These are phyloP conservation scores for Stictonetta naevosa DNA, from an alignment of 2,113 vertebrate species.

Conservation along the genomic window DNA sequence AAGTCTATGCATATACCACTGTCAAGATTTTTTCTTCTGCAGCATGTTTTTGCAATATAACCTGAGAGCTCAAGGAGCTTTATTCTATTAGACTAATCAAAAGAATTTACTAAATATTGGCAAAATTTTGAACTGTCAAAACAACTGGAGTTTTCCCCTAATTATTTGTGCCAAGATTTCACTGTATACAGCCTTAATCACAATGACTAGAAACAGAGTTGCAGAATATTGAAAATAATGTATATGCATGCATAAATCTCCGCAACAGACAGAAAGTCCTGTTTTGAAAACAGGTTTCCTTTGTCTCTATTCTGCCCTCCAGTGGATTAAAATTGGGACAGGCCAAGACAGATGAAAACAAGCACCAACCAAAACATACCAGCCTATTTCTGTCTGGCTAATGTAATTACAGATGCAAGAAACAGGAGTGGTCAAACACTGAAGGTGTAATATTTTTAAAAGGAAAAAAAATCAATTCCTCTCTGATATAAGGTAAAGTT, in stretches of 20 bases:
- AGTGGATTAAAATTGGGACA: slow-evolving; percentile 3
- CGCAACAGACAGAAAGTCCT: not conserved
- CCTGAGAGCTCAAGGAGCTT: not conserved
- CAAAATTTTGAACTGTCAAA: not conserved
- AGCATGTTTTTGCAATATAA: not conserved
- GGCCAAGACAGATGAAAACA: not conserved
- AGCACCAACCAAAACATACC: not conserved
- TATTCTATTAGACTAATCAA: not conserved
- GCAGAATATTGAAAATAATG: not conserved
- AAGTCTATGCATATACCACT: not conserved
- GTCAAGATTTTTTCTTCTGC: not conserved
- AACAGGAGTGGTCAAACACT: not conserved
- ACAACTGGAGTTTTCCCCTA: not conserved
- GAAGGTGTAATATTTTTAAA: not conserved
- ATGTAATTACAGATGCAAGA: fast-evolving
- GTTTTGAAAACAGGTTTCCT: not conserved
- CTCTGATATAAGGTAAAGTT: not conserved
- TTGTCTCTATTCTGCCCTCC: slow-evolving; percentile 63
- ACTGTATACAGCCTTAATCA: not conserved
- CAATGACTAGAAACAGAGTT: not conserved
- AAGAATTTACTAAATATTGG: not conserved
- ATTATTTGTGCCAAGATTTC: not conserved
- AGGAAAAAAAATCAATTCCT: fast-evolving
- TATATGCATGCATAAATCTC: not conserved
- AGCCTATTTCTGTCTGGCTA: fast-evolving